Percentiles rank a stretch among this genome's conserved stretches.
phyloP scores from a whole-genome alignment of 2,888 invertebrate genomes.

The Congeria kusceri region DNA sequence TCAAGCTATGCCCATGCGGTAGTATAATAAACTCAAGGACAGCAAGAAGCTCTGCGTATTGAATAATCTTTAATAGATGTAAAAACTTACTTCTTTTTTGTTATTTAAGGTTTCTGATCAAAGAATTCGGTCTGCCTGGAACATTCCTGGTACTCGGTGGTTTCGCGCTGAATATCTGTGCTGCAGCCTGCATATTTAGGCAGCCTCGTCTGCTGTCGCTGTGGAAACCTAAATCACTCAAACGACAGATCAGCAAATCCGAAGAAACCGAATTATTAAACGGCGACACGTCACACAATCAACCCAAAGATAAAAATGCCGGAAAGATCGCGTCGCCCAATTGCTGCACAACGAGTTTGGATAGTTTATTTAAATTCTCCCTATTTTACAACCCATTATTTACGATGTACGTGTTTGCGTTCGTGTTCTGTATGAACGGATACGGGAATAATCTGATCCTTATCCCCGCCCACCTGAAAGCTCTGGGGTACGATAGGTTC shows the following conservation, averaged over 20 bases:
- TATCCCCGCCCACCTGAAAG: slow-evolving; percentile 90
- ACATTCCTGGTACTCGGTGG: slow-evolving; percentile 56
- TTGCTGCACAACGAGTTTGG: slow-evolving; percentile 9
- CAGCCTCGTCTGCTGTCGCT: slow-evolving; percentile 43
- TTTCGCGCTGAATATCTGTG: slow-evolving; percentile 48
- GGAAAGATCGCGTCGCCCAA: background rate
- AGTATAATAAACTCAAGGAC: too few relatives aligned
- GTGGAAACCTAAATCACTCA: slow-evolving; percentile 8
- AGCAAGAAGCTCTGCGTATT: too few relatives aligned
- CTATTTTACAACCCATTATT: slow-evolving; percentile 85
- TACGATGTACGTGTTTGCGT: slow-evolving; percentile 90
- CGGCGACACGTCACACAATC: background rate
- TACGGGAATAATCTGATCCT: slow-evolving; percentile 92
- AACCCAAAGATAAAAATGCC: slow-evolving; percentile 5
- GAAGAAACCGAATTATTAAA: slow-evolving; percentile 5
- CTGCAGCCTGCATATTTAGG: slow-evolving; percentile 48
- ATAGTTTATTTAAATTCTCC: slow-evolving; percentile 35
- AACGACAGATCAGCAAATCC: background rate
- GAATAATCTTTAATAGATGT: too few relatives aligned
- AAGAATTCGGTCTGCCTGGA: slow-evolving; percentile 48
- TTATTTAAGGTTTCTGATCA: slow-evolving; percentile 52
- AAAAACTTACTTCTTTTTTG: too few relatives aligned
- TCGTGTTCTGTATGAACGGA: slow-evolving; percentile 91
- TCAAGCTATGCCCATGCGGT: too few relatives aligned
- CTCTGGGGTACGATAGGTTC: slow-evolving; percentile 87